phyloP scores from a whole-genome alignment of 2,113 vertebrate species.

The Elanus axillaris region DNA sequence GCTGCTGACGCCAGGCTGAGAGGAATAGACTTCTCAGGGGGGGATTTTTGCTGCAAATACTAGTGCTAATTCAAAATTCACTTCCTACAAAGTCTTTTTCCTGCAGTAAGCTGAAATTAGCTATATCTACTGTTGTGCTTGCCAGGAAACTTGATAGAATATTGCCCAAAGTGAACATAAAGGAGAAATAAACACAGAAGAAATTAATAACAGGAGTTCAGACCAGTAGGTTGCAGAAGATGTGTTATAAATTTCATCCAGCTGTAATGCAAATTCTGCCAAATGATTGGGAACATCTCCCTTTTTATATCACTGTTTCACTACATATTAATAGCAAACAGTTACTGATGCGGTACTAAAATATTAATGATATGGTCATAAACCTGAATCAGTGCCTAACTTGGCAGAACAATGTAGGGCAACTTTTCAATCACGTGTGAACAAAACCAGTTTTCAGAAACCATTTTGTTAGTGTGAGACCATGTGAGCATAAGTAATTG shows the following conservation, averaged over 20 bases:
- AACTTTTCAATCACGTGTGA: slow-evolving; percentile 40
- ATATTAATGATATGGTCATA: slow-evolving; percentile 58
- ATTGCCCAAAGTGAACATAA: slow-evolving; percentile 63
- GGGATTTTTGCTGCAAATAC: slow-evolving; percentile 40
- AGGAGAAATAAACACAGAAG: slow-evolving; percentile 60
- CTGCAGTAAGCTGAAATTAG: slow-evolving; percentile 62
- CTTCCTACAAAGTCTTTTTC: slow-evolving; percentile 40
- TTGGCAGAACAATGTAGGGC: slow-evolving; percentile 37
- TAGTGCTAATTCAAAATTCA: slow-evolving; percentile 50
- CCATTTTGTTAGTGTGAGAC: background rate
- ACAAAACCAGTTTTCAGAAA: slow-evolving; percentile 36
- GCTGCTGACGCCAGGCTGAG: slow-evolving; percentile 38
- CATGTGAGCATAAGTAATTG: slow-evolving; percentile 32
- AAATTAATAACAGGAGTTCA: slow-evolving; percentile 64
- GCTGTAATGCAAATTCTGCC: slow-evolving; percentile 63
- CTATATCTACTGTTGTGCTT: slow-evolving; percentile 39
- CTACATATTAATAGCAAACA: slow-evolving; percentile 63
- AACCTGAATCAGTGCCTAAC: slow-evolving; percentile 59
- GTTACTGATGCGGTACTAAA: slow-evolving; percentile 60
- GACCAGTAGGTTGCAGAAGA: slow-evolving; percentile 47
- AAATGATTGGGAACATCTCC: slow-evolving; percentile 58
- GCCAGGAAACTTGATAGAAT: slow-evolving; percentile 61
- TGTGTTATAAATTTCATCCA: slow-evolving; percentile 58
- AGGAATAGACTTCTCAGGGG: slow-evolving; percentile 45
- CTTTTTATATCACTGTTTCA: slow-evolving; percentile 47